Evolutionary conservation across 2,797 vertebrate species (phyloP), one percentile per base, ranked within the genome.

Genomic region (Meda fulgida): DNA sequence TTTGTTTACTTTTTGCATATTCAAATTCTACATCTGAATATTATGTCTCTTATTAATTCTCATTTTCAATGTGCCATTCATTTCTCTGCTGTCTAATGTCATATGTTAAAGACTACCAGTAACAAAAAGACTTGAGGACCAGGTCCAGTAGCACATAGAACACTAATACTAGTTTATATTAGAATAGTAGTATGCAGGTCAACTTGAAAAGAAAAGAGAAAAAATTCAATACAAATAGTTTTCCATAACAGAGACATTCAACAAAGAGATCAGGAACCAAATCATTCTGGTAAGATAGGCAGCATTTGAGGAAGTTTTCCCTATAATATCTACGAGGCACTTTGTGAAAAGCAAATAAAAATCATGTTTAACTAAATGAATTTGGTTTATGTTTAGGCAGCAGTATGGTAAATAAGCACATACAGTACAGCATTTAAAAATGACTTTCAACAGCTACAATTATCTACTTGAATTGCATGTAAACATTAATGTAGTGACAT

Each of bases 401-500:
- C 53, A 55, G 26, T 65, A 55, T 1, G 46, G 65, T 84, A 60
- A 83, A 81, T 51, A 83, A 51, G 43, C 31, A 67, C 26, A 8
- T 43, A 84, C 21, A 69, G 19, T 69, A 34, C 6, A 66, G 26
- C 21, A 58, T 80, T 55, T 48, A 48, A 69, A 73, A 40, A 38
- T 7, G 10, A 34, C 1, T n/a, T 60, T 80, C 1, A 16, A 71
- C 70, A 83, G 65, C 81, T 75, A 82, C 84, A 76, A 21, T n/a
- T 75, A 51, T 29, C 11, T 36, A 31, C 71, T 70, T 70, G 72
- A 84, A 40, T 53, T 63, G 55, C 48, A 58, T 58, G 63, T 69
- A 80, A 87, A 86, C 84, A 84, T 84, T 84, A 67, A 75, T 81
- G n/a, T 58, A 66, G 78, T 84, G 71, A 82, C 60, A 29, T 29